Percentiles rank a stretch among this genome's conserved stretches.
These are phyloP conservation scores for Gorsachius goisagi DNA, from an alignment of 2,113 vertebrate species.

Conservation along the genomic window DNA sequence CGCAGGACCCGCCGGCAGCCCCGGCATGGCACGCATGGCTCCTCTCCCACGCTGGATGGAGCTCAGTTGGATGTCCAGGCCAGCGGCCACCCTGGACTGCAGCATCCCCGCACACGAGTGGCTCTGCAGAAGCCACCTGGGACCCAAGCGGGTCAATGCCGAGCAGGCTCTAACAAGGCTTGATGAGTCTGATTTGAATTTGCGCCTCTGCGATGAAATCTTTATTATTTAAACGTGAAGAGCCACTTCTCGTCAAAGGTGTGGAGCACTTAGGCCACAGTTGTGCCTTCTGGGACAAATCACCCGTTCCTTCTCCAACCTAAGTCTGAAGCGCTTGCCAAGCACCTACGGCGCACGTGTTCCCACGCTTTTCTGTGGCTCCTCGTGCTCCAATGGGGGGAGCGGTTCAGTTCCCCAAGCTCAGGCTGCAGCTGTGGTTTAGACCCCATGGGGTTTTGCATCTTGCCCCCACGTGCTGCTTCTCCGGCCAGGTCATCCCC, in stretches of 20 bases:
- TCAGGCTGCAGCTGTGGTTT: background rate
- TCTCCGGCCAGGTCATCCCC: background rate
- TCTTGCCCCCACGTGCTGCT: background rate
- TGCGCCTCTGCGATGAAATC: background rate
- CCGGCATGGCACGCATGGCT: background rate
- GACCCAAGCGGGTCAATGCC: background rate
- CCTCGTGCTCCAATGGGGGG: no score
- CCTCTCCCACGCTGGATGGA: fast-evolving
- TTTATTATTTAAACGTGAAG: background rate
- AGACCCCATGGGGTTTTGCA: background rate
- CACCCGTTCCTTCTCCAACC: background rate
- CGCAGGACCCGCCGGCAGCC: background rate
- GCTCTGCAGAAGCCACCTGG: background rate
- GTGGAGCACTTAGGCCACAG: background rate
- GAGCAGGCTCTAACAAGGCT: background rate
- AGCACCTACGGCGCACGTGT: fast-evolving
- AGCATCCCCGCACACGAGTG: background rate
- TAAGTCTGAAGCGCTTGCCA: background rate
- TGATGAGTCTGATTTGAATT: background rate
- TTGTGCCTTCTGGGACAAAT: background rate
- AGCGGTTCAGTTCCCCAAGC: background rate
- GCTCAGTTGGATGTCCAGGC: background rate
- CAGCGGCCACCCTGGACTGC: background rate
- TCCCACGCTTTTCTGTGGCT: background rate
- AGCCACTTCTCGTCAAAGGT: background rate